Conservation (phyloP, 2,888 invertebrate species). For the Xanthia icteritia region DNA sequence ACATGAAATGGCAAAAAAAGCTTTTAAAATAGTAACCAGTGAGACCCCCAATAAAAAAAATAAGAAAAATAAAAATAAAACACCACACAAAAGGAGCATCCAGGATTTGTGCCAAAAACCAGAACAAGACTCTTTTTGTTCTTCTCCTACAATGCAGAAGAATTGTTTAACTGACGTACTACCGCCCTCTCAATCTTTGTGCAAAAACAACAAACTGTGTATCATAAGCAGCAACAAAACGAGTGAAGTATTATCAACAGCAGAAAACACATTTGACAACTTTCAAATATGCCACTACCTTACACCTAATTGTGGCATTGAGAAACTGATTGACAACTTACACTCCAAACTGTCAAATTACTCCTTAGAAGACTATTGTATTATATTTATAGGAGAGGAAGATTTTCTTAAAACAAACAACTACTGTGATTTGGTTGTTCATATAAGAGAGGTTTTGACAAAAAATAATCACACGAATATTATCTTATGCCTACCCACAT, state of each 20-base stretch:
- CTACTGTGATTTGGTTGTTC: not conserved
- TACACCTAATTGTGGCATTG: not conserved
- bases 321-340: not conserved
- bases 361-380: not conserved
- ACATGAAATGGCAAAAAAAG: too few relatives aligned
- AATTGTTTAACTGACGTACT: not conserved
- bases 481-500: too few relatives aligned
- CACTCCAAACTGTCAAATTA: not conserved
- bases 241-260: too few relatives aligned
- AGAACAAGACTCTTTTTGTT: too few relatives aligned
- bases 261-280: too few relatives aligned
- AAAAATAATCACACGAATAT: not conserved
- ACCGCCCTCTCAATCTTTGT: too few relatives aligned
- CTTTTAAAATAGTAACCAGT: too few relatives aligned
- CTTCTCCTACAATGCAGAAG: not conserved
- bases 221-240: too few relatives aligned
- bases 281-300: too few relatives aligned
- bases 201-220: too few relatives aligned
- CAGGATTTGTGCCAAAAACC: not conserved
- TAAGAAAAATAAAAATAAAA: not conserved
- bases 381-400: slow-evolving; percentile 8
- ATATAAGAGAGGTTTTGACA: not conserved
- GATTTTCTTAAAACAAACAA: not conserved
- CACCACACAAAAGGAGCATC: not conserved
- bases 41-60: not conserved